Evolutionary conservation across 2,888 invertebrate genomes (phyloP).

Genomic region (Anarsia innoxiella): DNA sequence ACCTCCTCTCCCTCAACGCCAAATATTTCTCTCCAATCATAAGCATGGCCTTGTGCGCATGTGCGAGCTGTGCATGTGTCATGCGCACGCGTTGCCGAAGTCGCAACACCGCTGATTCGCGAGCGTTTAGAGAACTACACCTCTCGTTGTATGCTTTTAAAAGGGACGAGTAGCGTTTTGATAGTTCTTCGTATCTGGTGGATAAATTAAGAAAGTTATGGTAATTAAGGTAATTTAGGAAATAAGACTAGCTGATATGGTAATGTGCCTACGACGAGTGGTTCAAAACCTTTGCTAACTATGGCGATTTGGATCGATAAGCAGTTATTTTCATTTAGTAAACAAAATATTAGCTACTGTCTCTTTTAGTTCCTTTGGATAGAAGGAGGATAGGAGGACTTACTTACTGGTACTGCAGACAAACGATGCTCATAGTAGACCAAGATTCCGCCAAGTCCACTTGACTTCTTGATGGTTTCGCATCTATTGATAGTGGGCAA

Average conservation of each 20-base stretch:
- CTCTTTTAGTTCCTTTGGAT: neutral
- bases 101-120: slow-evolving; percentile 33
- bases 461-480: slow-evolving; percentile 30
- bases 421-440: slow-evolving; percentile 71
- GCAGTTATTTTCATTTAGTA: no score
- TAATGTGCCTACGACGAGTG: no score
- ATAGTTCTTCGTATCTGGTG: slow-evolving; percentile 54
- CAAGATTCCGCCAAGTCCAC: slow-evolving; percentile 51
- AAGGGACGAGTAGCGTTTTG: slow-evolving; percentile 48
- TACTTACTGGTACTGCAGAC: slow-evolving; percentile 72
- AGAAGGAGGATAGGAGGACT: slow-evolving; percentile 2
- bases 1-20: slow-evolving; percentile 37
- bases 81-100: slow-evolving; percentile 29
- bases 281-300: no score
- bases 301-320: no score
- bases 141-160: slow-evolving; percentile 46
- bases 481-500: neutral
- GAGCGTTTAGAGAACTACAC: slow-evolving; percentile 27
- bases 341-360: no score
- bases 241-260: no score
- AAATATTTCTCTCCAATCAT: slow-evolving; percentile 54
- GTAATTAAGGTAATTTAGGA: no score
- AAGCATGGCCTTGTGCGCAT: slow-evolving; percentile 42
- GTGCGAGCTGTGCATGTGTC: slow-evolving; percentile 35
- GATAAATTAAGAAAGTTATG: no score